Base-by-base conservation (phyloP, 2,113 vertebrate species). In the Suncus etruscus region DNA sequence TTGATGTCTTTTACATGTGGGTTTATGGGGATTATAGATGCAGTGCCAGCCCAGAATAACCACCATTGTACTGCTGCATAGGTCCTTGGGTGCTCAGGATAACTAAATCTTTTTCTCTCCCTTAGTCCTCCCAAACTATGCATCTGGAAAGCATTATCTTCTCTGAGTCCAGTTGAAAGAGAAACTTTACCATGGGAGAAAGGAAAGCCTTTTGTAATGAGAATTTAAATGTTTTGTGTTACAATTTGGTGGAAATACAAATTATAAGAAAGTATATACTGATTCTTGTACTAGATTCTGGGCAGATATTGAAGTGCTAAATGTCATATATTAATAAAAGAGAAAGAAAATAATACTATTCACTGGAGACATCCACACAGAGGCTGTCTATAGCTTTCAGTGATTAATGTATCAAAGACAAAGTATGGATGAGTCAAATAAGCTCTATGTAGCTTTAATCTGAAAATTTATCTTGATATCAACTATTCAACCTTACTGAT, bases 11-110 rank as follows among this genome's bases (percentile, higher is more conserved):
- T 74, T 65, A 0, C 24, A 8, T 11, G 3, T 27, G 68, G 61
- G 2, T 25, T 76, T 61, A 25, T 11, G 50, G 66, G 58, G 18
- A 63, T 12, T 3, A 0, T 0, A 4, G n/a, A 15, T 7, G 8
- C 15, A 1, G 15, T 27, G 3, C 5, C 2, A 1, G 0, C 27
- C 6, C 9, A 1, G 18, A 4, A 47, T 2, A 1, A 5, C 8
- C 48, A 75, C 16, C 25, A 32, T 0, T 6, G 8, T 0, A 4
- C 48, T 0, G 0, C 47, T 68, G 15, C 24, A 11, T 18, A 8
- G 65, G 24, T 45, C 1, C 1, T 20, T 9, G 32, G 10, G n/a
- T 32, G 39, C 45, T 88, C 24, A 14, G 69, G 6, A 16, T 76
- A 80, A 75, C 78, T 27, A 15, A 15, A 22, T 11, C 39, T 18